Percentiles rank a stretch among this genome's conserved stretches.
phyloP scores from a whole-genome alignment of 2,888 invertebrate genomes.

The Argynnis bischoffii region DNA sequence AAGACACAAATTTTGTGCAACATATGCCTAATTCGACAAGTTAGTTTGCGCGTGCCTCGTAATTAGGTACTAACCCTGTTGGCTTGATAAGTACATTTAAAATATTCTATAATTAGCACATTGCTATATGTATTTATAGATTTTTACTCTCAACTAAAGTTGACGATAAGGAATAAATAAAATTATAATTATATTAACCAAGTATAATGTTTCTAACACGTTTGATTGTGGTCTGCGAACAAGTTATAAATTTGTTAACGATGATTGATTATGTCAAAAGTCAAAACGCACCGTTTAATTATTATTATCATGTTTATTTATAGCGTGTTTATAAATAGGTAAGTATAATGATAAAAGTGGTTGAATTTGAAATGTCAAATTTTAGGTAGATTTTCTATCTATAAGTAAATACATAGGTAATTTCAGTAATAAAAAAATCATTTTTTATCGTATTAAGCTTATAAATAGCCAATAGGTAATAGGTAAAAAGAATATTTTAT shows the following conservation, averaged over 20 bases:
- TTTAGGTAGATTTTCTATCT: neutral
- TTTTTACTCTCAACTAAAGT: conserved; percentile 19
- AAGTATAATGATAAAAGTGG: conserved; percentile 6
- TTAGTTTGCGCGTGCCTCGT: conserved; percentile 44
- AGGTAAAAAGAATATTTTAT: no score
- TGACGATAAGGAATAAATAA: conserved; percentile 22
- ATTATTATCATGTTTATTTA: conserved; percentile 35
- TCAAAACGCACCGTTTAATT: conserved; percentile 33
- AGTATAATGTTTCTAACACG: conserved; percentile 27
- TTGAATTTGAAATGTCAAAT: neutral
- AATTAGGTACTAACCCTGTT: conserved; percentile 49
- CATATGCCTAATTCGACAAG: conserved; percentile 56
- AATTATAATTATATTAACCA: conserved; percentile 17
- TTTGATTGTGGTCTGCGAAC: conserved; percentile 21
- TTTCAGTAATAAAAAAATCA: no score
- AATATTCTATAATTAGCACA: conserved; percentile 31
- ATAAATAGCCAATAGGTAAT: no score
- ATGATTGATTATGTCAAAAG: conserved; percentile 40
- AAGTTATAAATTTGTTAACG: conserved; percentile 38
- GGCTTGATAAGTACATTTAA: conserved; percentile 45
- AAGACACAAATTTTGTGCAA: conserved; percentile 73
- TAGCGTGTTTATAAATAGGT: conserved; percentile 20
- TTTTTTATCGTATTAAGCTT: no score
- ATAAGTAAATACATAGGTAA: no score
- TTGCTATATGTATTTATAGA: conserved; percentile 22